Evolutionary conservation across 1,140 invertebrate genomes (phyloP).

Genomic region (Pogonognathellus flavescens): DNA sequence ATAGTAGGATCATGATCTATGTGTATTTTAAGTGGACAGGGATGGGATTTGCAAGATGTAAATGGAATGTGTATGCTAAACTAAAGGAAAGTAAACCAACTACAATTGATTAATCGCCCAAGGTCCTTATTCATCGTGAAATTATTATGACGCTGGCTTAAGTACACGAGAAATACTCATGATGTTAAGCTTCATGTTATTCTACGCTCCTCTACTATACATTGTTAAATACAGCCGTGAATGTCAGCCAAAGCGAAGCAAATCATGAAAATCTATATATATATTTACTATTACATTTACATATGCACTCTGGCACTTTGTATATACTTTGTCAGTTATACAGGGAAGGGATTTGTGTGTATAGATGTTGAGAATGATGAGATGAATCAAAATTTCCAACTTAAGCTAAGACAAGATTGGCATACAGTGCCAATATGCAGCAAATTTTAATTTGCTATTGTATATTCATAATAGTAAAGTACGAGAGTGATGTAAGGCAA

Average conservation of each 20-base stretch:
- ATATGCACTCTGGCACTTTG: no score
- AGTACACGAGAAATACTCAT: conserved; percentile 28
- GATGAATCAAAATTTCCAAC: conserved; percentile 39
- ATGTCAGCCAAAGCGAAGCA: neutral
- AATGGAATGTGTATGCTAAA: conserved; percentile 54
- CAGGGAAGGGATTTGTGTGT: no score
- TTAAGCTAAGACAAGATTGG: conserved; percentile 9
- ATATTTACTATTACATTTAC: neutral
- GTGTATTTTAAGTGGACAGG: conserved; percentile 53
- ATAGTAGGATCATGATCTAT: conserved; percentile 37
- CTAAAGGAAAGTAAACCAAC: conserved; percentile 50
- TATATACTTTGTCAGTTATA: no score
- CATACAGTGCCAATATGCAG: neutral
- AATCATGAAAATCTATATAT: neutral
- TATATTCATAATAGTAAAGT: no score
- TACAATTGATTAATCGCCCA: conserved; percentile 55
- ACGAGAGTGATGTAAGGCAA: neutral
- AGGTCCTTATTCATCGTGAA: conserved; percentile 52
- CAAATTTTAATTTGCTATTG: no score
- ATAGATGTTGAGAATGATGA: neutral
- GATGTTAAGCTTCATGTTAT: conserved; percentile 38
- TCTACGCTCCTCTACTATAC: conserved; percentile 14
- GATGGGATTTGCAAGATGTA: conserved; percentile 48
- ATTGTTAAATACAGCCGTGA: neutral
- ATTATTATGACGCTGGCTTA: conserved; percentile 49